phyloP scores from a whole-genome alignment of 2,888 invertebrate genomes.

The Dioctria linearis region DNA sequence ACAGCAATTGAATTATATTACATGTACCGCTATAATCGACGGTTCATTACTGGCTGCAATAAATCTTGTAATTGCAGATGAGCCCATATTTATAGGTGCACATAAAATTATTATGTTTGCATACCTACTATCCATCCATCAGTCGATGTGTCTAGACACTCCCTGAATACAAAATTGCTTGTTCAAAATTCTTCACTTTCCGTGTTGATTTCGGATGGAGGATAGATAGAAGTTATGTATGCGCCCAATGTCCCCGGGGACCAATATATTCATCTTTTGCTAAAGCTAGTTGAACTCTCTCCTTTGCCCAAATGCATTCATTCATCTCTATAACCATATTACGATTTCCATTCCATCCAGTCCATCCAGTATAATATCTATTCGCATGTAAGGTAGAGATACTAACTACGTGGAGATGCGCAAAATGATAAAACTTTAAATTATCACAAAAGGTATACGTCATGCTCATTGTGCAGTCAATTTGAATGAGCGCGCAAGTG shows the following conservation, averaged over 20 bases:
- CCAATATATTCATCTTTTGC: conserved; percentile 9
- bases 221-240: not conserved
- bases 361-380: not conserved
- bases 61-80: conserved; percentile 41
- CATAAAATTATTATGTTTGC: conserved; percentile 16
- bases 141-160: conserved; percentile 28
- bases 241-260: conserved; percentile 17
- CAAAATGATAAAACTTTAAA: conserved; percentile 37
- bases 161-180: conserved; percentile 9
- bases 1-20: too few relatives aligned
- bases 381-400: not conserved
- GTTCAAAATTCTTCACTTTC: conserved; percentile 5
- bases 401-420: conserved; percentile 1
- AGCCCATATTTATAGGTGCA: conserved; percentile 4
- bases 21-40: not conserved
- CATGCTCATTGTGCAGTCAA: not conserved
- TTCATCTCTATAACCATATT: not conserved
- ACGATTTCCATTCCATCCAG: too few relatives aligned
- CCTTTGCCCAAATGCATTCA: not conserved
- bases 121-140: not conserved
- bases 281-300: conserved; percentile 1
- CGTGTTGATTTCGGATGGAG: conserved; percentile 33
- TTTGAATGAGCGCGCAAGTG: conserved; percentile 7
- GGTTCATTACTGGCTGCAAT: conserved; percentile 33
- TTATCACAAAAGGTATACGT: not conserved